phyloP scores from a whole-genome alignment of 1,140 invertebrate genomes.

The Zelostemma sp. region DNA sequence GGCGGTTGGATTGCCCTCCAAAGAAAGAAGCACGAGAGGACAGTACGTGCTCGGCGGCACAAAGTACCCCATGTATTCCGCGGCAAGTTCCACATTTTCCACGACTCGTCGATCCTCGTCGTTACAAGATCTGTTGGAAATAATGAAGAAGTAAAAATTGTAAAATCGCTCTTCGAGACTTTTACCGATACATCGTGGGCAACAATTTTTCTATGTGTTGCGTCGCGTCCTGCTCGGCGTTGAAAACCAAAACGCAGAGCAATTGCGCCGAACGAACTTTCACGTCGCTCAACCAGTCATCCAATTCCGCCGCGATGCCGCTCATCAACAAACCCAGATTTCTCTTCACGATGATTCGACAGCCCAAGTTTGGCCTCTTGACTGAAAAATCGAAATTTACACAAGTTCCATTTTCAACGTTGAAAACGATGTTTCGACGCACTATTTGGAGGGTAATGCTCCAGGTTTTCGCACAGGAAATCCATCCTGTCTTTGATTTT shows the following conservation, averaged over 20 bases:
- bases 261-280: constrained; percentile 81
- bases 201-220: constrained; percentile 77
- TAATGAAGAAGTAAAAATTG: constrained; percentile 2
- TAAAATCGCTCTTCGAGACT: constrained; percentile 1
- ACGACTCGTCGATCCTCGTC: constrained; percentile 76
- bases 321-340: constrained; percentile 77
- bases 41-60: constrained; percentile 74
- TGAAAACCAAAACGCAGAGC: constrained; percentile 77
- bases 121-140: constrained; percentile 65
- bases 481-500: constrained; percentile 82
- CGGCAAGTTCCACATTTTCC: constrained; percentile 74
- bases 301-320: constrained; percentile 77
- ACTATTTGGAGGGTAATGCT: constrained; percentile 77
- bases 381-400: constrained; percentile 61
- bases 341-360: constrained; percentile 78
- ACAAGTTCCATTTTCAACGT: too few relatives aligned
- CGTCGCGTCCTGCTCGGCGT: constrained; percentile 79
- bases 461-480: constrained; percentile 72
- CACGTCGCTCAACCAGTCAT: constrained; percentile 80
- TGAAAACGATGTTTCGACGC: constrained; percentile 29
- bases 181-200: constrained; percentile 71
- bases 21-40: constrained; percentile 71
- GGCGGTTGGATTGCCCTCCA: constrained; percentile 70
- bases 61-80: constrained; percentile 81
- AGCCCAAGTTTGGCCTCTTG: constrained; percentile 80